These are phyloP conservation scores for Xanthorhoe spadicearia DNA, from an alignment of 2,888 invertebrate species.

Conservation along the genomic window DNA sequence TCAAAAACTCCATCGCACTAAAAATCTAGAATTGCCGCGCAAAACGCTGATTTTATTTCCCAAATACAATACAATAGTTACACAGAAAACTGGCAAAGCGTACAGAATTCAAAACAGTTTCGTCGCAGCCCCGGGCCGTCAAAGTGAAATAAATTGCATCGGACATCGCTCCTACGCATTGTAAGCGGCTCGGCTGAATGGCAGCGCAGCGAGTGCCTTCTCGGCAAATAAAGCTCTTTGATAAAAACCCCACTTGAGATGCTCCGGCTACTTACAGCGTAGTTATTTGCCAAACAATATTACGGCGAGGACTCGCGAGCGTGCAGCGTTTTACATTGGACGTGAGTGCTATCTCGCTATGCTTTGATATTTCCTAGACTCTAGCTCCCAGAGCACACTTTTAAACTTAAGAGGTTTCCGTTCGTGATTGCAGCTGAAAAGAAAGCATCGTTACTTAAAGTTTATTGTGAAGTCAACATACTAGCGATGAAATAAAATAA, in stretches of 20 bases:
- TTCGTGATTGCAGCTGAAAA: conserved; percentile 10
- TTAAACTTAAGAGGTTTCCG: conserved; percentile 15
- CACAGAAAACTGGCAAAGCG: conserved; percentile 34
- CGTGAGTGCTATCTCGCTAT: conserved; percentile 17
- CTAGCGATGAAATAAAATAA: conserved; percentile 1
- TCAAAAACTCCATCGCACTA: conserved; percentile 18
- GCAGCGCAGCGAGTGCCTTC: conserved; percentile 30
- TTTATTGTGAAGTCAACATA: background rate
- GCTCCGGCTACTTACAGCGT: conserved; percentile 35
- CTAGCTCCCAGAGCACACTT: conserved; percentile 4
- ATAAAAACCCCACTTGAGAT: conserved; percentile 32
- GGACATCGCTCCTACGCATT: conserved; percentile 38
- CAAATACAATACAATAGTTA: conserved; percentile 40
- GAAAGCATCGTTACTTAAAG: conserved; percentile 3
- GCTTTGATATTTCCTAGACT: conserved; percentile 27
- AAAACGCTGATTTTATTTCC: conserved; percentile 38
- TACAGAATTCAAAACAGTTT: conserved; percentile 35
- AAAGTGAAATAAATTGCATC: conserved; percentile 43
- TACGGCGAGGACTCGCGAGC: conserved; percentile 20
- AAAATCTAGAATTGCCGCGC: conserved; percentile 23
- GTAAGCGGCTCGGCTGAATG: conserved; percentile 36
- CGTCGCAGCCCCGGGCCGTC: conserved; percentile 23
- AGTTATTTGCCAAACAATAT: conserved; percentile 44
- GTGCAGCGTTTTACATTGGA: conserved; percentile 24
- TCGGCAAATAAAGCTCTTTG: conserved; percentile 39